phyloP scores from a whole-genome alignment of 2,113 vertebrate genomes.

The Origma solitaria region DNA sequence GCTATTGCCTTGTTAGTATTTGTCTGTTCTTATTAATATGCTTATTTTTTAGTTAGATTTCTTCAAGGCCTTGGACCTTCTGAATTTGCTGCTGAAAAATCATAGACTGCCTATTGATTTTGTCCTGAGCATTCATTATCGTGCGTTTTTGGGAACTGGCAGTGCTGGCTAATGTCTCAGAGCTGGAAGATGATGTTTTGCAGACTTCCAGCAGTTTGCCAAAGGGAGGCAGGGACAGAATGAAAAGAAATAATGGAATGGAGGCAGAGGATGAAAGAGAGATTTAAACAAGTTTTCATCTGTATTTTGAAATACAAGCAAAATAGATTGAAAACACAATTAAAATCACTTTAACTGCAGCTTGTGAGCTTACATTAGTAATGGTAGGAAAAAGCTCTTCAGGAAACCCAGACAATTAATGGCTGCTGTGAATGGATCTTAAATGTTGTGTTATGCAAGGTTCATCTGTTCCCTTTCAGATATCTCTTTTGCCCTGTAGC shows the following conservation, averaged over 20 bases:
- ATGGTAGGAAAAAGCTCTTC: background rate
- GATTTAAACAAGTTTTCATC: background rate
- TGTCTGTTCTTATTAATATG: background rate
- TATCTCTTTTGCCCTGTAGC: background rate
- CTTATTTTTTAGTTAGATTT: background rate
- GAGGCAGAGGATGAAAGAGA: conserved; percentile 2
- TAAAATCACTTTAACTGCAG: background rate
- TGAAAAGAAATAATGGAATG: background rate
- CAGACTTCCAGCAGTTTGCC: conserved; percentile 21
- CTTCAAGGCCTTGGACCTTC: background rate
- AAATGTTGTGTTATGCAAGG: background rate
- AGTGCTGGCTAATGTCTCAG: background rate
- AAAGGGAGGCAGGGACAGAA: background rate
- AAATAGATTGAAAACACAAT: background rate
- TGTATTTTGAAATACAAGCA: background rate
- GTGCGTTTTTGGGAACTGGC: background rate
- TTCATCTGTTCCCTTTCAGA: conserved; percentile 44
- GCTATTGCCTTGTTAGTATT: background rate
- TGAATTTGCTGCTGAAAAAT: background rate
- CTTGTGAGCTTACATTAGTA: background rate
- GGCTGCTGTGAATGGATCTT: background rate
- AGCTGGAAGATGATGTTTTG: conserved; percentile 10
- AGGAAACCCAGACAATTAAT: background rate
- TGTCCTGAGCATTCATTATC: background rate
- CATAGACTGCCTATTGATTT: background rate